Evolutionary conservation across 53 echinoderm and acorn worm genomes (phyloP).

Genomic region (Antedon mediterranea): DNA sequence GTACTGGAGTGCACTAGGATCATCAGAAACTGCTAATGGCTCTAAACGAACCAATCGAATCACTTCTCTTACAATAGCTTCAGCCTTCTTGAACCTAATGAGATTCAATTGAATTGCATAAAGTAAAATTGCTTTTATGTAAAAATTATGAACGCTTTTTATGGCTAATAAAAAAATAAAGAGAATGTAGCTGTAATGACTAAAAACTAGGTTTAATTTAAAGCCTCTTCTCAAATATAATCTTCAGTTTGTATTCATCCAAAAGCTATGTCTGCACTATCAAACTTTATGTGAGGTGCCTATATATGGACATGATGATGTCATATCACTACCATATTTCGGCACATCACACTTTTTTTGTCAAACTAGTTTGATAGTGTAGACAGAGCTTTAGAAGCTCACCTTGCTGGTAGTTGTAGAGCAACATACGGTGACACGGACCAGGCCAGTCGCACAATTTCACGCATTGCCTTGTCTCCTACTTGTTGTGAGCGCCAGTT

Average conservation of each 20-base stretch:
- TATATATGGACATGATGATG: no score
- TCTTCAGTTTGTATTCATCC: no score
- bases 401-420: conserved; percentile 39
- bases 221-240: no score
- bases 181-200: neutral
- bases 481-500: conserved; percentile 58
- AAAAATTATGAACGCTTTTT: no score
- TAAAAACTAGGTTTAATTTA: neutral
- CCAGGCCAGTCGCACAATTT: conserved; percentile 81
- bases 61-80: conserved; percentile 76
- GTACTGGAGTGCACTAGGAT: conserved; percentile 73
- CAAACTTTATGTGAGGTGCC: no score
- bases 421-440: conserved; percentile 83
- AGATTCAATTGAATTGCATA: neutral
- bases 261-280: no score
- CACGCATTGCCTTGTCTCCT: conserved; percentile 57
- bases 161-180: neutral
- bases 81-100: conserved; percentile 44
- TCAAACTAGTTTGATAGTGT: no score
- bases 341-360: no score
- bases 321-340: no score
- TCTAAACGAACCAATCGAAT: conserved; percentile 71
- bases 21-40: conserved; percentile 51
- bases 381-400: no score
- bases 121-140: neutral